These are phyloP conservation scores for Emydura subglobosa DNA, from an alignment of 2,113 vertebrate genomes.

Conservation along the genomic window DNA sequence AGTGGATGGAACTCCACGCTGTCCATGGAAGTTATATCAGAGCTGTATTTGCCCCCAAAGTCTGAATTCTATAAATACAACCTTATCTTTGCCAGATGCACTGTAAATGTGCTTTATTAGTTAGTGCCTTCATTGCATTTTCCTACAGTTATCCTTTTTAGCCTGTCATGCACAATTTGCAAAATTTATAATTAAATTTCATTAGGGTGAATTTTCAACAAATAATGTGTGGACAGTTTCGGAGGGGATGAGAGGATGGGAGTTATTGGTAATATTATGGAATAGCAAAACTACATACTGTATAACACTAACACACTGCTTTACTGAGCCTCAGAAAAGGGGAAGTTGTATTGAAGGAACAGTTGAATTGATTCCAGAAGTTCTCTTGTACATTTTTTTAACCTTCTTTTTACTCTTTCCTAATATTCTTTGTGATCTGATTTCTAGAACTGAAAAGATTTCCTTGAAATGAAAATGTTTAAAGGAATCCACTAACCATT, in stretches of 20 bases:
- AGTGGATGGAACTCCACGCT: neutral
- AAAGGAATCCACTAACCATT: constrained; percentile 76
- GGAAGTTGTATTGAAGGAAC: constrained; percentile 1
- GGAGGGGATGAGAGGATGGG: neutral
- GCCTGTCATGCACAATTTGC: neutral
- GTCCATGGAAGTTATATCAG: neutral
- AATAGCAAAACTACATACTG: neutral
- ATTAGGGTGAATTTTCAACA: constrained; percentile 15
- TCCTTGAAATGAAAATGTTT: constrained; percentile 76
- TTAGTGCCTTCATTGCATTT: neutral
- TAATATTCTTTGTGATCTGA: constrained; percentile 58
- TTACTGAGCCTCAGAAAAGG: constrained; percentile 14
- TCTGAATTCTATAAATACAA: neutral
- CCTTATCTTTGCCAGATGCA: neutral
- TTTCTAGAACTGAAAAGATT: constrained; percentile 69
- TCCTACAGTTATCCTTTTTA: neutral
- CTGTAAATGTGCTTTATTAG: neutral
- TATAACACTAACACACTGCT: constrained; percentile 10
- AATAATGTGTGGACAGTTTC: constrained; percentile 9
- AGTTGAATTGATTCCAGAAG: constrained; percentile 11
- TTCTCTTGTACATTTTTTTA: constrained; percentile 22
- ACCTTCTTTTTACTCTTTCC: constrained; percentile 36
- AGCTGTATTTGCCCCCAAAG: neutral
- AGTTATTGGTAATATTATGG: neutral
- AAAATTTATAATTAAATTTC: constrained; percentile 15